Conservation (phyloP, 2,888 invertebrate species). For the Cerceris rybyensis region DNA sequence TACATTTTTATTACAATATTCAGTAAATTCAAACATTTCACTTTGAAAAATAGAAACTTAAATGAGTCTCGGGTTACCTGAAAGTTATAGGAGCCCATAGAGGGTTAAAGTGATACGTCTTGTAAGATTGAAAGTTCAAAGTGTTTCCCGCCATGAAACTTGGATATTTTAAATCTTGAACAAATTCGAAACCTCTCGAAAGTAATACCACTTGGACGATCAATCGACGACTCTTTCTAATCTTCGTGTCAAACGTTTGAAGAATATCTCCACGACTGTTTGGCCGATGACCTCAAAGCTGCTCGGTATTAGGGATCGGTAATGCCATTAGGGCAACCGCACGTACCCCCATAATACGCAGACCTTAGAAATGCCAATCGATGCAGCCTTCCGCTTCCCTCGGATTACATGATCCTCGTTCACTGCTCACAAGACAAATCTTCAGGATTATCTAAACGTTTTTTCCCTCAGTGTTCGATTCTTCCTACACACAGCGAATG, state of each 20-base stretch:
- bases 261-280: conserved; percentile 25
- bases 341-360: conserved; percentile 56
- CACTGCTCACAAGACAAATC: conserved; percentile 38
- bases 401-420: conserved; percentile 50
- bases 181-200: neutral
- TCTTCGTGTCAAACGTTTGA: conserved; percentile 14
- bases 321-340: conserved; percentile 64
- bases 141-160: too few relatives aligned
- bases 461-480: neutral
- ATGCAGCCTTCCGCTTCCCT: conserved; percentile 56
- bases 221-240: neutral
- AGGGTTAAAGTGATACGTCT: too few relatives aligned
- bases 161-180: neutral
- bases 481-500: neutral
- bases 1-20: too few relatives aligned
- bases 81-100: too few relatives aligned
- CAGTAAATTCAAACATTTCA: too few relatives aligned
- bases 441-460: conserved; percentile 30
- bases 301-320: conserved; percentile 62
- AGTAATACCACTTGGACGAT: neutral
- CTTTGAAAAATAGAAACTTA: too few relatives aligned
- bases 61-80: too few relatives aligned
- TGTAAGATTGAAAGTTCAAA: too few relatives aligned
- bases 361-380: conserved; percentile 66
- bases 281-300: conserved; percentile 65